A percentile compares a stretch with the other conserved stretches of the same genome.
phyloP scores from a whole-genome alignment of 1,140 invertebrate genomes.

The Antheraea mylitta region DNA sequence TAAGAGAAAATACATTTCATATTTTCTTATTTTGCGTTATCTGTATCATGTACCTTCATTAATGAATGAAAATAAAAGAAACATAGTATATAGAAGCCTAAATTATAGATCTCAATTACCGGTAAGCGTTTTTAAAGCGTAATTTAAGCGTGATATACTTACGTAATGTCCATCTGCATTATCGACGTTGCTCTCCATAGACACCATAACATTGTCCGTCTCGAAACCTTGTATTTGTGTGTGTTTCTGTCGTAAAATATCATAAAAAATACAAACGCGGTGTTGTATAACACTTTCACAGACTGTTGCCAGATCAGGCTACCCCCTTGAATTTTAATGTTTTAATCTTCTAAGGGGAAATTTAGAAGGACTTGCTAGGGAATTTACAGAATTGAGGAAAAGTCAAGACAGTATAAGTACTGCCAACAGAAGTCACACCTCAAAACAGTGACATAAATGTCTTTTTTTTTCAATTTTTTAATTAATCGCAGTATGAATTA shows the following conservation, averaged over 20 bases:
- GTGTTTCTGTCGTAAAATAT: conserved; percentile 15
- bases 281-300: background rate
- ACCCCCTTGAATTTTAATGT: no score
- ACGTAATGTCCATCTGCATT: conserved; percentile 25
- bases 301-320: no score
- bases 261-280: background rate
- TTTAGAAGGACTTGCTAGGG: no score
- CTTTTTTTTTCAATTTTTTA: no score
- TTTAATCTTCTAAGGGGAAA: no score
- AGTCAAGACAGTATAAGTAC: no score
- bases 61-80: conserved; percentile 47
- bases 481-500: no score
- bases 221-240: conserved; percentile 42
- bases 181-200: conserved; percentile 12
- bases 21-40: conserved; percentile 75
- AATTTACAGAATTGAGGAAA: no score
- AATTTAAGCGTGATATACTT: conserved; percentile 49
- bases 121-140: conserved; percentile 63
- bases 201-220: conserved; percentile 40
- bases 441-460: no score
- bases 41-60: conserved; percentile 69
- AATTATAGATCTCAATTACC: conserved; percentile 76
- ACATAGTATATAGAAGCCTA: conserved; percentile 68
- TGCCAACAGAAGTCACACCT: no score
- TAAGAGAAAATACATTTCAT: conserved; percentile 17